Conservation (phyloP, 2,888 invertebrate species). For the Metellina segmentata region DNA sequence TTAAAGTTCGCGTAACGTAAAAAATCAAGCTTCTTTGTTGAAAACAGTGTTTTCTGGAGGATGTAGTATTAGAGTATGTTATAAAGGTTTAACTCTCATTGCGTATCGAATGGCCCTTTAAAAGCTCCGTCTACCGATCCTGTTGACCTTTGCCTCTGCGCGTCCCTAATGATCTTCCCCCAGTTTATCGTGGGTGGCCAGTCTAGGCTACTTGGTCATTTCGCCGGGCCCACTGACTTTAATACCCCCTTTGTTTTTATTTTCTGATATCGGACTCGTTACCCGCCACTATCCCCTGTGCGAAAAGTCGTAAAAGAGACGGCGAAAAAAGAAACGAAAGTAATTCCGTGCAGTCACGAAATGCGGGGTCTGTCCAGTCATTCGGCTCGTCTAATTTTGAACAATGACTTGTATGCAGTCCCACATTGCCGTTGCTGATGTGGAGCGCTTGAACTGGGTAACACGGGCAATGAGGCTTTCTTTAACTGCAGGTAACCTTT, state of each 20-base stretch:
- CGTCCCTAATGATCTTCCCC: constrained; percentile 1
- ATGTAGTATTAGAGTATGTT: too few relatives aligned
- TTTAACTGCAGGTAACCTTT: too few relatives aligned
- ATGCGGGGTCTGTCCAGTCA: neutral
- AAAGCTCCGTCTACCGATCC: too few relatives aligned
- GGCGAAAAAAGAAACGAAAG: constrained; percentile 17
- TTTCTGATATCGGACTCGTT: neutral
- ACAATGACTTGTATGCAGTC: constrained; percentile 8
- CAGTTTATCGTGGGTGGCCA: constrained; percentile 23
- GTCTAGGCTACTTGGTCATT: neutral
- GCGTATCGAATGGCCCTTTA: too few relatives aligned
- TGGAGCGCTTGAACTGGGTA: constrained; percentile 21
- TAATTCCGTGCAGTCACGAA: constrained; percentile 44
- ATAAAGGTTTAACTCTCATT: too few relatives aligned
- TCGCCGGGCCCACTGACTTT: constrained; percentile 20
- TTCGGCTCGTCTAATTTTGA: constrained; percentile 6
- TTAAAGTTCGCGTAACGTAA: too few relatives aligned
- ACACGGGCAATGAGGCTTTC: neutral
- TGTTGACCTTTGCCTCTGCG: too few relatives aligned
- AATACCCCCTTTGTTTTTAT: neutral
- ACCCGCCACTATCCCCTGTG: neutral
- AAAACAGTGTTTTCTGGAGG: too few relatives aligned
- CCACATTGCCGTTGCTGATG: constrained; percentile 1
- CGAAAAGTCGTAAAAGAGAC: neutral
- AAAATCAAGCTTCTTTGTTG: too few relatives aligned